Evolutionary conservation across 1,140 invertebrate species (phyloP), one percentile per base, ranked within the genome.

Genomic region (Anastrepha ludens): DNA sequence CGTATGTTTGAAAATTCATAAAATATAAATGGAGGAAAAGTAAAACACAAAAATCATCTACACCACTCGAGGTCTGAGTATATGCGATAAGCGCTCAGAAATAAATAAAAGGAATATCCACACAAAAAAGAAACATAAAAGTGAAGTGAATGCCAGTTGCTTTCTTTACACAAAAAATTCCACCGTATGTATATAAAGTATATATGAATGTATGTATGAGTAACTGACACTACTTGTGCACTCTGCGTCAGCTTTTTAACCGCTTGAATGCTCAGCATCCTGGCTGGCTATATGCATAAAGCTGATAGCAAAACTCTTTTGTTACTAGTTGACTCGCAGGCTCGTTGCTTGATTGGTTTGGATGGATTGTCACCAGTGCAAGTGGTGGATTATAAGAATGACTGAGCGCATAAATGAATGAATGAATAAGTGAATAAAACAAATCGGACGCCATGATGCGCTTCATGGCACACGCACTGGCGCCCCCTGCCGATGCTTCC

Each of bases 161-260:
- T 17, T 6, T 17, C 13, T 17, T 13, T 13, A 62, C 60, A 62
- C 13, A 17, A 62, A 62, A 62, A 5, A 9, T 9, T 17, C 29
- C 29, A 29, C 29, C 15, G 60, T n/a, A 62, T n/a, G n/a, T 62
- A 62, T n/a, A 62, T 62, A 15, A 17, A 17, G 2, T 39, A 62
- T 62, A 62, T 62, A 62, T 62, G 4, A 13, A 62, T 62, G 60
- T 62, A n/a, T 62, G 15, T 62, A 62, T 62, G 15, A 62, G 74
- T 41, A 81, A 81, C n/a, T 55, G 47, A 11, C 17, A 81, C 20
- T 74, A n/a, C 70, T 47, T 74, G 39, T 29, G 17, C 17, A 2
- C 8, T 20, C 20, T 81, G 74, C 55, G 74, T 44, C 4, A 81
- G 20, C 74, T 20, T 81, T 81, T 81, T 81, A 81, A 29, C 47